Evolutionary conservation across 2,113 vertebrate species (phyloP).

Genomic region (Notothenia coriiceps): DNA sequence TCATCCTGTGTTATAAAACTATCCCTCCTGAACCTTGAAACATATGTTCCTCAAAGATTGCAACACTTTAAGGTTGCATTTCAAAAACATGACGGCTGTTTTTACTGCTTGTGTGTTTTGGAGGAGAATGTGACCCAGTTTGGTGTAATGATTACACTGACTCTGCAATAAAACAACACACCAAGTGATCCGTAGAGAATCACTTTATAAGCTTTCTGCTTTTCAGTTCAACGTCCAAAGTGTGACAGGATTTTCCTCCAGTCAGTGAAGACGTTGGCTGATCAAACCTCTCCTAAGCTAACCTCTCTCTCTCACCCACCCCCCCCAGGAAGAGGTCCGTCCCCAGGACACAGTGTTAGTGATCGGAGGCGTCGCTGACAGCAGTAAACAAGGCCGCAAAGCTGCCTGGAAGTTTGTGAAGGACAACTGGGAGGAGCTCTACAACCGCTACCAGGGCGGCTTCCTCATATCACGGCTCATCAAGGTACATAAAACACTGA

Average conservation of each 20-base stretch:
- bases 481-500: slow-evolving; percentile 85
- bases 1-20: too few relatives aligned
- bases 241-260: not conserved
- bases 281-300: not conserved
- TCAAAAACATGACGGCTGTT: too few relatives aligned
- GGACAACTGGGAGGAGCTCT: slow-evolving; percentile 98
- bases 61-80: too few relatives aligned
- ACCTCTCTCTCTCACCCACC: not conserved
- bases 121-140: not conserved
- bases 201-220: too few relatives aligned
- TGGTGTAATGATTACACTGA: not conserved
- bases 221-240: not conserved
- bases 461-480: slow-evolving; percentile 98
- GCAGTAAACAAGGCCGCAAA: slow-evolving; percentile 96
- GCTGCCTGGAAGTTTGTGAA: slow-evolving; percentile 97
- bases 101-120: not conserved
- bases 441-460: slow-evolving; percentile 98
- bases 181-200: not conserved
- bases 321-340: slow-evolving; percentile 94
- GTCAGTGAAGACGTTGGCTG: not conserved
- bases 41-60: too few relatives aligned
- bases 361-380: slow-evolving; percentile 95
- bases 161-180: too few relatives aligned
- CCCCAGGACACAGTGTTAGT: slow-evolving; percentile 98
- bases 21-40: too few relatives aligned